phyloP scores from a whole-genome alignment of 2,888 invertebrate genomes.

The Vannuccia rotundouncinata region DNA sequence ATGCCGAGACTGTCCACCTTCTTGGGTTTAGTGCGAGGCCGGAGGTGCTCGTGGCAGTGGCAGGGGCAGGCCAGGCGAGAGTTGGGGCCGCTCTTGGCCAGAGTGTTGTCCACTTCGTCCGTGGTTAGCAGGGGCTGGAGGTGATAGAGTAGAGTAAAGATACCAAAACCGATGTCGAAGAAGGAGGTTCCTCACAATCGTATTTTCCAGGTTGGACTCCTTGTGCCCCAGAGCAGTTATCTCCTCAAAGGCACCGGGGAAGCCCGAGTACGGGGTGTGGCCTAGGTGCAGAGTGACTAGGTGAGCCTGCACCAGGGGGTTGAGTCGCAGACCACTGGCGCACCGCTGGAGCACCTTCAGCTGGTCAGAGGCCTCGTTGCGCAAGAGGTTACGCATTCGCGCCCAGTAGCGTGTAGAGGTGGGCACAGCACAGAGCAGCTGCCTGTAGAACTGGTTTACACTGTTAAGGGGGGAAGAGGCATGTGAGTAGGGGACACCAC shows the following conservation, averaged over 20 bases:
- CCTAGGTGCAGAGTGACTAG: neutral
- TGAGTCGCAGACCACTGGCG: slow-evolving; percentile 7
- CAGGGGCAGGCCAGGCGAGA: neutral
- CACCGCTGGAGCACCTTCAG: slow-evolving; percentile 7
- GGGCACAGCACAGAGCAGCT: neutral
- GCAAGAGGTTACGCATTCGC: neutral
- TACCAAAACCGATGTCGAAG: too few species aligned
- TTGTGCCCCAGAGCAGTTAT: neutral
- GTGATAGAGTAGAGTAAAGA: too few species aligned
- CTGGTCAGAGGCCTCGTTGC: slow-evolving; percentile 7
- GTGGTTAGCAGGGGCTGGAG: neutral
- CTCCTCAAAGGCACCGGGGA: neutral
- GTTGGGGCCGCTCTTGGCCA: neutral
- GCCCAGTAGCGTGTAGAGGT: neutral
- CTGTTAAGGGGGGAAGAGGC: too few species aligned
- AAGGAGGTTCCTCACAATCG: too few species aligned
- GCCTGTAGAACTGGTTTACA: neutral
- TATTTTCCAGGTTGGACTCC: neutral
- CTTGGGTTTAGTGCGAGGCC: neutral
- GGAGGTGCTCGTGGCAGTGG: neutral
- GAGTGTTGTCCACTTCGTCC: neutral
- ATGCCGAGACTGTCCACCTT: slow-evolving; percentile 9
- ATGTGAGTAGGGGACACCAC: too few species aligned
- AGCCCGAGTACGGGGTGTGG: slow-evolving; percentile 8
- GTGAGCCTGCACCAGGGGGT: slow-evolving; percentile 4